A percentile compares a stretch with the other conserved stretches of the same genome.
Conservation (phyloP, 2,797 vertebrate genomes). For the Pyrrhura leucotis region DNA sequence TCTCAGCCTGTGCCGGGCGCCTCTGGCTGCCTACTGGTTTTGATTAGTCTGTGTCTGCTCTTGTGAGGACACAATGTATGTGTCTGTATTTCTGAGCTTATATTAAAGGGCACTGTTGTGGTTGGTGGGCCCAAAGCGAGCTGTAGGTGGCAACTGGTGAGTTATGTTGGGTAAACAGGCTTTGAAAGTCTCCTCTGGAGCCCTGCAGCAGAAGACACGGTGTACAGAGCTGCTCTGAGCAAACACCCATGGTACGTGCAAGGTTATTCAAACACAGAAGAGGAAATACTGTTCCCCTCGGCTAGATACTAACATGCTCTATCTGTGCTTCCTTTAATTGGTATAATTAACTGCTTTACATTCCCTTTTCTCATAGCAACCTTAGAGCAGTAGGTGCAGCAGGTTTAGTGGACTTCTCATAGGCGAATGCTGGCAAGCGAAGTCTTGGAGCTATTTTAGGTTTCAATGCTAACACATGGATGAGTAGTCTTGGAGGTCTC, state of each 20-base stretch:
- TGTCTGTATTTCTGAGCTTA: background rate
- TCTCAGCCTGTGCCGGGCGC: accelerated
- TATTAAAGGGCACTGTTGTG: background rate
- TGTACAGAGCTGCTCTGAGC: background rate
- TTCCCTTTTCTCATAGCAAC: background rate
- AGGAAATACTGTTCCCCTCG: slow-evolving; percentile 29
- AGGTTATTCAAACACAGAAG: slow-evolving; percentile 43
- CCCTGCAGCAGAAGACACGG: background rate
- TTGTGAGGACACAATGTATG: background rate
- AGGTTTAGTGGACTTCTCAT: background rate
- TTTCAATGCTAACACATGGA: background rate
- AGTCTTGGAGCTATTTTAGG: background rate
- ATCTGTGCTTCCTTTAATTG: slow-evolving; percentile 27
- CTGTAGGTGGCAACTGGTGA: background rate
- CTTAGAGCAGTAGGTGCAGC: background rate
- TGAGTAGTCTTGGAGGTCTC: background rate
- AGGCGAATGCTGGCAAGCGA: background rate
- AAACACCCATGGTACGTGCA: background rate
- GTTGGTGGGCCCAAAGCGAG: background rate
- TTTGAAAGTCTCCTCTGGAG: background rate
- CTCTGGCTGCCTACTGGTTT: slow-evolving; percentile 3
- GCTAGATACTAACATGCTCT: background rate
- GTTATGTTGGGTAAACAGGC: background rate
- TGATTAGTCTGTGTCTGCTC: background rate
- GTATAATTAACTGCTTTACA: slow-evolving; percentile 14